phyloP scores from a whole-genome alignment of 2,888 invertebrate genomes.

The Tachina fera region DNA sequence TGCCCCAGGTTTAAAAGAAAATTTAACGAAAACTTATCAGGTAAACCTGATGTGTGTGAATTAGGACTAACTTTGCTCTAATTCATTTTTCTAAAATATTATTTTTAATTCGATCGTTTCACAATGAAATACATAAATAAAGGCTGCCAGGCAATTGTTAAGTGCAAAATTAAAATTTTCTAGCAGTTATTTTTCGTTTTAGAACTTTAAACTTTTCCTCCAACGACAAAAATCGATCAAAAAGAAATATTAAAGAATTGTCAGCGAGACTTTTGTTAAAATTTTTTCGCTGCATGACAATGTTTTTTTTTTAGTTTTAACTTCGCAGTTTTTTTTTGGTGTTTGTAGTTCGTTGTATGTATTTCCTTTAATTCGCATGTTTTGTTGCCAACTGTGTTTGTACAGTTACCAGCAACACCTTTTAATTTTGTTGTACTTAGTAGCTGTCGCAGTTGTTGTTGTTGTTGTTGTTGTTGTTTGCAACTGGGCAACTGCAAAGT shows the following conservation, averaged over 20 bases:
- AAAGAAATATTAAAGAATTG: not conserved
- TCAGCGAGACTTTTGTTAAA: conserved; percentile 1
- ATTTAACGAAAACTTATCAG: too few species aligned
- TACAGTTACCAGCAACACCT: conserved; percentile 63
- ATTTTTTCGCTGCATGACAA: conserved; percentile 17
- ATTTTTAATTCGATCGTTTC: too few species aligned
- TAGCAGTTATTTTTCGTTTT: too few species aligned
- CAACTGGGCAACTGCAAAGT: conserved; percentile 22
- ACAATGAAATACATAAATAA: too few species aligned
- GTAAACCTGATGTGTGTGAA: too few species aligned
- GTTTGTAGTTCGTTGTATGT: conserved; percentile 19
- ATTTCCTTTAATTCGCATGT: conserved; percentile 21
- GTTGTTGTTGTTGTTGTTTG: conserved; percentile 18
- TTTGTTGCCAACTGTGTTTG: conserved; percentile 62
- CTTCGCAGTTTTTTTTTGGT: not conserved
- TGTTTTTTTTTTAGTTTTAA: not conserved
- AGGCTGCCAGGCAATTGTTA: too few species aligned
- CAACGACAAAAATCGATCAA: not conserved
- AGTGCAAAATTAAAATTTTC: too few species aligned
- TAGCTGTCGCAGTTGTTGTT: conserved; percentile 10
- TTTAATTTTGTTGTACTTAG: conserved; percentile 44
- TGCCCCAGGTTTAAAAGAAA: too few species aligned
- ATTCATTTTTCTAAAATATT: too few species aligned
- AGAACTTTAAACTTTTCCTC: not conserved
- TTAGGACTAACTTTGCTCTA: too few species aligned